Conservation (phyloP, 2,797 vertebrate species). For the Erpetoichthys calabaricus region DNA sequence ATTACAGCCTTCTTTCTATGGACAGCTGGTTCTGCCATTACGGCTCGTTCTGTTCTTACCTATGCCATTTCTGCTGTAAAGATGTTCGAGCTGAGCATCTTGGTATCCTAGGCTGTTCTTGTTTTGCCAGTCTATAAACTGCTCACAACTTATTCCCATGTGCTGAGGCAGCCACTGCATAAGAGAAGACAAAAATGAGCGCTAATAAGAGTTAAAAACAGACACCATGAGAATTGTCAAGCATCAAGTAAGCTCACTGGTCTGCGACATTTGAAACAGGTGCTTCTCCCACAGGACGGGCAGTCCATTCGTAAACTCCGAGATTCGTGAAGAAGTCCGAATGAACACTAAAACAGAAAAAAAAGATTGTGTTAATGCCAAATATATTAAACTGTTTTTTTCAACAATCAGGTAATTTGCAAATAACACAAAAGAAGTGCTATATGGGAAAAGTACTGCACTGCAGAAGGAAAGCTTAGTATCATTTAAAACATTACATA, state of each 20-base stretch:
- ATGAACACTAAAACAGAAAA: conserved; percentile 42
- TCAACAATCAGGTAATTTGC: neutral
- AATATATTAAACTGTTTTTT: neutral
- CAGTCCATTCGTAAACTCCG: conserved; percentile 53
- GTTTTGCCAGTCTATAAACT: conserved; percentile 41
- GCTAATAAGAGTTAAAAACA: neutral
- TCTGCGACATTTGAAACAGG: conserved; percentile 50
- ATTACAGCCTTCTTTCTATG: no score
- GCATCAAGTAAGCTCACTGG: conserved; percentile 34
- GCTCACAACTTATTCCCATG: conserved; percentile 42
- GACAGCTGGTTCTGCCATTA: no score
- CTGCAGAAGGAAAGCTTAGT: no score
- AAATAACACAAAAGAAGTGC: no score
- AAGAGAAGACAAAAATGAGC: conserved; percentile 1
- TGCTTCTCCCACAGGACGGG: conserved; percentile 55
- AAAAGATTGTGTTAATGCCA: neutral
- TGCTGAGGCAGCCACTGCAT: conserved; percentile 38
- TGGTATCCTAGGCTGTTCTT: conserved; percentile 34
- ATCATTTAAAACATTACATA: no score
- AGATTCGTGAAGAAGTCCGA: conserved; percentile 51
- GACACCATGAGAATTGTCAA: neutral
- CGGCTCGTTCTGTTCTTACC: conserved; percentile 23
- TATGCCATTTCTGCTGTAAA: conserved; percentile 36
- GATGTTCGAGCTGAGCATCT: conserved; percentile 19
- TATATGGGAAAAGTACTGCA: no score